Evolutionary conservation across 2,113 vertebrate genomes (phyloP).

Genomic region (Ctenodactylus gundi): DNA sequence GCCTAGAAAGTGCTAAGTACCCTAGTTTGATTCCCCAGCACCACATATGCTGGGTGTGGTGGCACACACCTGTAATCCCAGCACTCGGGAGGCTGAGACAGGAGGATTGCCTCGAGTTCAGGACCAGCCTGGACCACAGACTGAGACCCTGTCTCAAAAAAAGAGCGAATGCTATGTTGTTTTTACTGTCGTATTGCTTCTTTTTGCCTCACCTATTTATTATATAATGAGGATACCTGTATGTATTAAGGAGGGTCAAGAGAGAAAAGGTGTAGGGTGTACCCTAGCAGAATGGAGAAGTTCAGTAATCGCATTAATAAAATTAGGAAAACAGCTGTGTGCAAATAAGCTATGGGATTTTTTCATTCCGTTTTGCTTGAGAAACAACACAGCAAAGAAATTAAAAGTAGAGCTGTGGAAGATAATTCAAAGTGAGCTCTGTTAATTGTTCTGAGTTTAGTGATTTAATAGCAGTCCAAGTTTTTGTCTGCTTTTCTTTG

Average conservation of each 20-base stretch:
- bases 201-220: background rate
- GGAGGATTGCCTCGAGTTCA: too few species aligned
- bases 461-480: conserved; percentile 18
- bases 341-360: background rate
- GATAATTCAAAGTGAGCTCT: background rate
- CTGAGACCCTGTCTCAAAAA: too few species aligned
- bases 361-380: conserved; percentile 20
- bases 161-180: too few species aligned
- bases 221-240: background rate
- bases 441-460: conserved; percentile 36
- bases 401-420: background rate
- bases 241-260: background rate
- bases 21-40: too few species aligned
- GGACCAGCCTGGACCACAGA: too few species aligned
- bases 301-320: background rate
- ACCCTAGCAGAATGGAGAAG: background rate
- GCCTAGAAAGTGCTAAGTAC: too few species aligned
- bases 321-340: conserved; percentile 21
- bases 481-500: conserved; percentile 35
- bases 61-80: too few species aligned
- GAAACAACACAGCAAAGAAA: conserved; percentile 37
- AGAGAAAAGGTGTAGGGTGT: background rate
- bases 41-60: too few species aligned
- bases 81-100: too few species aligned
- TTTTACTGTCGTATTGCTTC: too few species aligned